A percentile compares a stretch with the other conserved stretches of the same genome.
phyloP scores from a whole-genome alignment of 2,797 vertebrate species.

The Notolepis coatsorum region DNA sequence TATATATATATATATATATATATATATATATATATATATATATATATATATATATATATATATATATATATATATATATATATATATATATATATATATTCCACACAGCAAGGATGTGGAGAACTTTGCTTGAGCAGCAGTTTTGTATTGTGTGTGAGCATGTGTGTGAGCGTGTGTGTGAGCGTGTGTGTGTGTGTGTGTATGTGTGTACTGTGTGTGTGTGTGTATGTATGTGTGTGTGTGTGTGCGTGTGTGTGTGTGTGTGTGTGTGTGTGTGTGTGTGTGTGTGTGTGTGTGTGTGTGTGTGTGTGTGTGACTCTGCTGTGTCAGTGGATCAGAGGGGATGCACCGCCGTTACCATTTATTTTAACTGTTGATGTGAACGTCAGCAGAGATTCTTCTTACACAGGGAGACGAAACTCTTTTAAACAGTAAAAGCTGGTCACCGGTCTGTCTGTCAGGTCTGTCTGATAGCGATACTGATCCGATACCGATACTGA shows the following conservation, averaged over 20 bases:
- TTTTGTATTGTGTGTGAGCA: slow-evolving; percentile 25
- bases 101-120: slow-evolving; percentile 51
- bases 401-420: neutral
- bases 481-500: too few relatives aligned
- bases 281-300: slow-evolving; percentile 8
- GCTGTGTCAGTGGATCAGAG: slow-evolving; percentile 20
- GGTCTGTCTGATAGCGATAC: too few relatives aligned
- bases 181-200: slow-evolving; percentile 11
- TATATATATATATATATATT: too few relatives aligned
- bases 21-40: too few relatives aligned
- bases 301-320: slow-evolving; percentile 5
- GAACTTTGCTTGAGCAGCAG: slow-evolving; percentile 67
- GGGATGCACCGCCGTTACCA: too few relatives aligned
- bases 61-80: too few relatives aligned
- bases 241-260: neutral
- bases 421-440: slow-evolving; percentile 8
- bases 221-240: neutral
- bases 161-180: slow-evolving; percentile 20
- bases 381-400: slow-evolving; percentile 25
- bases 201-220: slow-evolving; percentile 7
- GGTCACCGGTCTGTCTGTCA: slow-evolving; percentile 6
- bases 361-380: too few relatives aligned
- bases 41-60: too few relatives aligned
- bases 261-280: neutral
- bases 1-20: too few relatives aligned